Evolutionary conservation across 1,140 invertebrate species (phyloP).

Genomic region (Oedothorax gibbosus): DNA sequence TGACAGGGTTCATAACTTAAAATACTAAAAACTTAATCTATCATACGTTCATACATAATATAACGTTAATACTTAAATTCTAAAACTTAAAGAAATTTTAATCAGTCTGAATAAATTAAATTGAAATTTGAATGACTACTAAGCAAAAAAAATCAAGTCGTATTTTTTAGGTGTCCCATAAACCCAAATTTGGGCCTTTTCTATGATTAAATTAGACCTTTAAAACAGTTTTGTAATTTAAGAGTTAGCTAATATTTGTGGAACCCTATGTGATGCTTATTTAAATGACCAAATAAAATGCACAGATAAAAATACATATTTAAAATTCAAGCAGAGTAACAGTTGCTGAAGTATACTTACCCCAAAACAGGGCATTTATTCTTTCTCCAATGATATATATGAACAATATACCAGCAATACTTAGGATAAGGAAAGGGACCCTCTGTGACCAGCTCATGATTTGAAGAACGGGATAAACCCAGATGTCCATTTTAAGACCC

Average conservation of each 20-base stretch:
- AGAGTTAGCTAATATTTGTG: not conserved
- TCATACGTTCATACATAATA: no score
- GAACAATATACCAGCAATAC: slow-evolving; percentile 67
- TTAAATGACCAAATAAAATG: not conserved
- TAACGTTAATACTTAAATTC: no score
- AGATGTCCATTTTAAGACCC: slow-evolving; percentile 71
- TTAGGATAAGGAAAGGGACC: slow-evolving; percentile 77
- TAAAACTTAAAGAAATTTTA: no score
- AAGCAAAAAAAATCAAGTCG: not conserved
- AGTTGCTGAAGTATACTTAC: not conserved
- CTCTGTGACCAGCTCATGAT: slow-evolving; percentile 79
- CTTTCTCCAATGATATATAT: slow-evolving; percentile 28
- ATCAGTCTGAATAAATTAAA: no score
- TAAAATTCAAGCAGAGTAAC: not conserved
- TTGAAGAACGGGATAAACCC: slow-evolving; percentile 88
- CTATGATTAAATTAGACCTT: not conserved
- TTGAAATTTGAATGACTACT: no score
- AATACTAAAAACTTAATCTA: no score
- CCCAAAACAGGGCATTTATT: slow-evolving; percentile 11
- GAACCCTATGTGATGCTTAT: not conserved
- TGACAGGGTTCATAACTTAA: no score
- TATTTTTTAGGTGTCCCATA: not conserved
- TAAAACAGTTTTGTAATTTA: not conserved
- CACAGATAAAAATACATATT: not conserved
- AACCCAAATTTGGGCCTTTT: not conserved